These are phyloP conservation scores for Recurvirostra avosetta DNA, from an alignment of 2,113 vertebrate genomes.

Conservation along the genomic window DNA sequence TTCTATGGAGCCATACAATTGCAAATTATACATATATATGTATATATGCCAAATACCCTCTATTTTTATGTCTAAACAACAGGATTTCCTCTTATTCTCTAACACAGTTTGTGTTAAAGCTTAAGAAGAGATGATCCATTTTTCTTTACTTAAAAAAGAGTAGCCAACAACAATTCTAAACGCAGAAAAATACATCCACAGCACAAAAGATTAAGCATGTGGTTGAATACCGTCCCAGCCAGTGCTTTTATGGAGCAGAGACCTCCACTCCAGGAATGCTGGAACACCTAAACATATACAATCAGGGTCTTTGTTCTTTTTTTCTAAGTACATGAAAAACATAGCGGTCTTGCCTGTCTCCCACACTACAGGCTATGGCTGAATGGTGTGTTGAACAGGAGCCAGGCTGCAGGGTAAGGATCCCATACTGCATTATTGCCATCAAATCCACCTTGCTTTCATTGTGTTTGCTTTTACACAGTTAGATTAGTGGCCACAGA, in stretches of 20 bases:
- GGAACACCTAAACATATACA: neutral
- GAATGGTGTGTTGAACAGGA: neutral
- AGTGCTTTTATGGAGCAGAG: neutral
- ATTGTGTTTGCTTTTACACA: neutral
- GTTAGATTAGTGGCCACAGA: neutral
- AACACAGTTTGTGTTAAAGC: neutral
- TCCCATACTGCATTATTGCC: neutral
- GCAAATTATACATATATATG: neutral
- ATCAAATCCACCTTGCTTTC: neutral
- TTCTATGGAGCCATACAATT: neutral
- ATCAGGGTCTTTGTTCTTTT: neutral
- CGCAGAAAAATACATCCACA: neutral
- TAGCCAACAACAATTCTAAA: neutral
- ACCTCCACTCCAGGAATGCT: neutral
- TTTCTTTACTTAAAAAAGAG: neutral
- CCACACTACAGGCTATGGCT: neutral
- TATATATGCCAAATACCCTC: neutral
- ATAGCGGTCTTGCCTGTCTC: neutral
- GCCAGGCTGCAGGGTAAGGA: neutral
- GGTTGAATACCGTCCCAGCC: rapidly evolving
- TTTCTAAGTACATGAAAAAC: neutral
- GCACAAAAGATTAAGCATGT: neutral
- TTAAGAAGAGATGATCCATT: neutral
- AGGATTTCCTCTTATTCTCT: neutral
- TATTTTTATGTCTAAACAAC: neutral